A percentile compares a stretch with the other conserved stretches of the same genome.
phyloP scores from a whole-genome alignment of 2,113 vertebrate genomes.

The Spea bombifrons region DNA sequence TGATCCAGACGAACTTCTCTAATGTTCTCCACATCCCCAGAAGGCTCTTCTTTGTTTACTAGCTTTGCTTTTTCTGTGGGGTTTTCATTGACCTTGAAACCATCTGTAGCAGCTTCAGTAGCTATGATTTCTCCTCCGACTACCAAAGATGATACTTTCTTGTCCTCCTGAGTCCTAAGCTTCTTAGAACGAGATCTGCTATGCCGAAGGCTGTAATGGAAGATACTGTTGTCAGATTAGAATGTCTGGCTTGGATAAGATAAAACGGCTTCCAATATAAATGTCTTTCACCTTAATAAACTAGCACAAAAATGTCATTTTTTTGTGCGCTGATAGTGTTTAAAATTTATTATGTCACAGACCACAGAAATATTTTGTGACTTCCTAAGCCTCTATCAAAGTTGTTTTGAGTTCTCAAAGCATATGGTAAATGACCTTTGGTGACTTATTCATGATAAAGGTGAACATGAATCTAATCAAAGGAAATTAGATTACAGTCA shows the following conservation, averaged over 20 bases:
- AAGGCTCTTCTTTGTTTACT: constrained; percentile 53
- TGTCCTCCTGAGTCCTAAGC: constrained; percentile 72
- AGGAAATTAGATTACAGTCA: constrained; percentile 42
- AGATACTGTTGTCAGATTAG: constrained; percentile 61
- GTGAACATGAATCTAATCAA: constrained; percentile 48
- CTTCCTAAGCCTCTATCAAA: constrained; percentile 49
- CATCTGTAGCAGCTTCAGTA: constrained; percentile 53
- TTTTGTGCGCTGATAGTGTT: constrained; percentile 55
- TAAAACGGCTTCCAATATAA: constrained; percentile 57
- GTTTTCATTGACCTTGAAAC: constrained; percentile 62
- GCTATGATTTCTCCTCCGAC: constrained; percentile 54
- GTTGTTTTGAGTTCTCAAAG: constrained; percentile 53
- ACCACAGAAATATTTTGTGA: constrained; percentile 56
- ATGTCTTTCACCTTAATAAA: constrained; percentile 55
- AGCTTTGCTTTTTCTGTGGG: constrained; percentile 57
- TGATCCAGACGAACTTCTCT: constrained; percentile 68
- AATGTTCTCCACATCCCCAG: constrained; percentile 54
- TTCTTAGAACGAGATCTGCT: constrained; percentile 82
- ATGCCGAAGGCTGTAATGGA: constrained; percentile 67
- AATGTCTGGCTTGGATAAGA: constrained; percentile 59
- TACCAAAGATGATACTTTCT: constrained; percentile 63
- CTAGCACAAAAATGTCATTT: constrained; percentile 56
- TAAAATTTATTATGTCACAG: constrained; percentile 58
- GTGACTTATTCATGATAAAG: constrained; percentile 49
- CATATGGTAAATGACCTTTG: constrained; percentile 49